Conservation (phyloP, 2,888 invertebrate species). For the Polyploca ridens region DNA sequence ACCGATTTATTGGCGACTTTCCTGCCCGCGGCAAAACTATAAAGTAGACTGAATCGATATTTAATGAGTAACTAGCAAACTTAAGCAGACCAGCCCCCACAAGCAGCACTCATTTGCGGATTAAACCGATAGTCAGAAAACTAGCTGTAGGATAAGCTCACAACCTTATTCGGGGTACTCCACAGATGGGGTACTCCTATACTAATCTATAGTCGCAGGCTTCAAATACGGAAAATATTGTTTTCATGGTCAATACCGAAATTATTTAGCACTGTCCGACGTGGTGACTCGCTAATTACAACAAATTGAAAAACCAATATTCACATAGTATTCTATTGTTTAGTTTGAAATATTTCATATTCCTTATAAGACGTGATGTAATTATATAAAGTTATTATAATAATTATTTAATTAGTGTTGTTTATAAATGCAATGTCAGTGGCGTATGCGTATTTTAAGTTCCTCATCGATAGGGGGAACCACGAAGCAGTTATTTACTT, state of each 20-base stretch:
- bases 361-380: neutral
- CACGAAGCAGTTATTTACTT: conserved; percentile 25
- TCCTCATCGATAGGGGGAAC: conserved; percentile 29
- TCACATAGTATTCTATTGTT: neutral
- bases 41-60: too few relatives aligned
- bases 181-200: too few relatives aligned
- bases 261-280: neutral
- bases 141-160: too few relatives aligned
- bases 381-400: neutral
- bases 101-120: too few relatives aligned
- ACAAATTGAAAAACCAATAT: conserved; percentile 1
- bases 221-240: neutral
- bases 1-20: too few relatives aligned
- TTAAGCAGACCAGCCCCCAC: too few relatives aligned
- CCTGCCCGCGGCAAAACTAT: too few relatives aligned
- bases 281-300: neutral
- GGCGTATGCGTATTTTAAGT: conserved; percentile 35
- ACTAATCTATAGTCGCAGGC: too few relatives aligned
- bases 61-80: too few relatives aligned
- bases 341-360: conserved; percentile 3
- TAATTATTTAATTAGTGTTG: neutral
- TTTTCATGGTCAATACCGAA: neutral
- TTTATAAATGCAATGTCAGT: conserved; percentile 21
- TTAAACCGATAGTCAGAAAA: too few relatives aligned
- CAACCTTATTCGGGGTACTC: too few relatives aligned